These are phyloP conservation scores for Orcinus orca DNA, from an alignment of 2,113 vertebrate genomes.

Conservation along the genomic window DNA sequence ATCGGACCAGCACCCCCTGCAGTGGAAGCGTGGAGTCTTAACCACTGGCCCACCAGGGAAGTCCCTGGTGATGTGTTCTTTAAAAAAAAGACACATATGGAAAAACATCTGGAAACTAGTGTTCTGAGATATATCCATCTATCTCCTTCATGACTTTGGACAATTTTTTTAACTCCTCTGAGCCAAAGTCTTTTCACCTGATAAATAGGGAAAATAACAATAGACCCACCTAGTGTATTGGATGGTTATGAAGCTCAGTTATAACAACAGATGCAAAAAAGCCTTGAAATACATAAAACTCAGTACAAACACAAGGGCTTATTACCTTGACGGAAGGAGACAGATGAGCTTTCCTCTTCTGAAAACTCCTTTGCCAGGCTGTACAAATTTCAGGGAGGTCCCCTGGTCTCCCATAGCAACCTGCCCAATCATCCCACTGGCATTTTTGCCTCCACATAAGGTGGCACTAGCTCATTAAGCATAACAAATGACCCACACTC, in stretches of 20 bases:
- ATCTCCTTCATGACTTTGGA: background rate
- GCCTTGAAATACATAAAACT: background rate
- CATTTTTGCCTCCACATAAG: constrained; percentile 17
- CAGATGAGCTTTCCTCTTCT: background rate
- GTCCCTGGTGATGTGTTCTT: background rate
- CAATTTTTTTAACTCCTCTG: background rate
- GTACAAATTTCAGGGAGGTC: background rate
- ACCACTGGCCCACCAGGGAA: no score
- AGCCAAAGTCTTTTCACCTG: background rate
- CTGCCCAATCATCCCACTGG: background rate
- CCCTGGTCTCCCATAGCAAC: constrained; percentile 37
- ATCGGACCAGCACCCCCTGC: no score
- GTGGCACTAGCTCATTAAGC: constrained; percentile 12
- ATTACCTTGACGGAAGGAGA: background rate
- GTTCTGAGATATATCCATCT: background rate
- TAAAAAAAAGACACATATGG: background rate
- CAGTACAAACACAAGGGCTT: background rate
- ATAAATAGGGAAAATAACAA: background rate
- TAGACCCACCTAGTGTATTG: background rate
- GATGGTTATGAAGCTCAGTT: background rate
- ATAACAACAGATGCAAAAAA: background rate
- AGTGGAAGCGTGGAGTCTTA: no score
- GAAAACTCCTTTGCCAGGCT: background rate
- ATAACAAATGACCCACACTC: constrained; percentile 43
- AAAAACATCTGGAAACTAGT: background rate